Conservation (phyloP, 2,113 vertebrate genomes). For the Petrocephalus microphthalmus region DNA sequence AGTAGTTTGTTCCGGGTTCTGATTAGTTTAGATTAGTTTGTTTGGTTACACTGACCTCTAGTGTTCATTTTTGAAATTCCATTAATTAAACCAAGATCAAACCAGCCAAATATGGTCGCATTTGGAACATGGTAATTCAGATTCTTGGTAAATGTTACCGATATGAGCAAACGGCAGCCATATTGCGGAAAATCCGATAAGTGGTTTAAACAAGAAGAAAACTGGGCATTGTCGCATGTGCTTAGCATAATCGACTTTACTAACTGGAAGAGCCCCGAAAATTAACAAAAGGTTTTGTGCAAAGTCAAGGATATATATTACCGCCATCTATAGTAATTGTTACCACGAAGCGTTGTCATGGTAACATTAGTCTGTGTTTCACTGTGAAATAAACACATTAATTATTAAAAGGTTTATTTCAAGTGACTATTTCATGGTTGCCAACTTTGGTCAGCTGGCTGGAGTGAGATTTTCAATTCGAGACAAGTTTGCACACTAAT, state of each 20-base stretch:
- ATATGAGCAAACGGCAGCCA: not conserved
- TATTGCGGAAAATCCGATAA: not conserved
- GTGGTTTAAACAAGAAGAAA: not conserved
- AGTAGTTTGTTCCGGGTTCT: not conserved
- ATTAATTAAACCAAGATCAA: not conserved
- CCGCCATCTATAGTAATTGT: not conserved
- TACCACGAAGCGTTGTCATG: not conserved
- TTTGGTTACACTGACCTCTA: constrained; percentile 41
- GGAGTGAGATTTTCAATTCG: not conserved
- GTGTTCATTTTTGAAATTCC: constrained; percentile 27
- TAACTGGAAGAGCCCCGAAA: not conserved
- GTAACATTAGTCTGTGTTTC: not conserved
- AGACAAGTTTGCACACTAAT: not conserved
- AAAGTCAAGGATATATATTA: not conserved
- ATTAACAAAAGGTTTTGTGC: not conserved
- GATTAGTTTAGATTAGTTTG: not conserved
- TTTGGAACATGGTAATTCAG: not conserved
- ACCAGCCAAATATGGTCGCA: not conserved
- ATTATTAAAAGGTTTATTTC: not conserved
- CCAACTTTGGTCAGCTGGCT: not conserved
- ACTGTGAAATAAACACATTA: not conserved
- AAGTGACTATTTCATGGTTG: not conserved
- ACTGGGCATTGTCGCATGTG: not conserved
- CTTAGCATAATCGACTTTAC: not conserved
- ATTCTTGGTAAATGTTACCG: not conserved